These are phyloP conservation scores for Eurosta solidaginis DNA, from an alignment of 1,140 invertebrate genomes.

Conservation along the genomic window DNA sequence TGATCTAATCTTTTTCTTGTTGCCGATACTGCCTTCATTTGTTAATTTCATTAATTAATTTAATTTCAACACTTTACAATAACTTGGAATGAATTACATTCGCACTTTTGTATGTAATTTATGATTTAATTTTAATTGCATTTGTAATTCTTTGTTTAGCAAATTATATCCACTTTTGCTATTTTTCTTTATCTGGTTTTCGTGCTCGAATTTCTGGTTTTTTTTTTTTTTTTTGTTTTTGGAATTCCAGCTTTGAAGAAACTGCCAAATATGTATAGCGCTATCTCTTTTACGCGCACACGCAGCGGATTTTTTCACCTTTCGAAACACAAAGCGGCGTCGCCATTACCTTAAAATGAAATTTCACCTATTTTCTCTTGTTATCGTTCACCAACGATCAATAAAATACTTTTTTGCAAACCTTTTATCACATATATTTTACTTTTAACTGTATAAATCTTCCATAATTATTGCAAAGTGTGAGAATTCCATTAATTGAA, in stretches of 20 bases:
- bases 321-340: neutral
- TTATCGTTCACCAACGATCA: neutral
- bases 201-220: neutral
- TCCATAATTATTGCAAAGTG: neutral
- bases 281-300: neutral
- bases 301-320: neutral
- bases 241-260: slow-evolving; percentile 5
- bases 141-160: neutral
- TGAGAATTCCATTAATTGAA: neutral
- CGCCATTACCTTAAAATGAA: neutral
- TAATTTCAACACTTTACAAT: neutral
- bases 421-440: neutral
- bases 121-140: neutral
- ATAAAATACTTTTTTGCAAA: neutral
- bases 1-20: too few relatives aligned
- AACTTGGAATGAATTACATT: neutral
- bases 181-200: neutral
- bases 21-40: too few relatives aligned
- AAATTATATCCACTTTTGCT: neutral
- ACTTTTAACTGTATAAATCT: neutral
- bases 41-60: too few relatives aligned
- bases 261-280: neutral
- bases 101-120: neutral
- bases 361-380: too few relatives aligned
- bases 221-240: slow-evolving; percentile 13